phyloP scores from a whole-genome alignment of 2,113 vertebrate species.

The Bubo scandiacus region DNA sequence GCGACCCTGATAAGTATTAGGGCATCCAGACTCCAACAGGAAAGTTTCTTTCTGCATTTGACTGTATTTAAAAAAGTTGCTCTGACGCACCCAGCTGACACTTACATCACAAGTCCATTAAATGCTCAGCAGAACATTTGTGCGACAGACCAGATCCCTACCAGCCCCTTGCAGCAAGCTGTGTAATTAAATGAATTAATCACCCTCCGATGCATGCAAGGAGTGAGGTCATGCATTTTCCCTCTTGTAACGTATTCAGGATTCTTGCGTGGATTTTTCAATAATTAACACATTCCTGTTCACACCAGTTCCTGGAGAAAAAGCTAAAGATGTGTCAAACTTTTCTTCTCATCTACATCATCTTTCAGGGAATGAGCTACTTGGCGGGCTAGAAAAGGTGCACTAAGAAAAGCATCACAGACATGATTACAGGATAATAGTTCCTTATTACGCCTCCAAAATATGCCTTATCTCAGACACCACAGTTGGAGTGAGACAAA shows the following conservation, averaged over 20 bases:
- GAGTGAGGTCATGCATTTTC: not conserved
- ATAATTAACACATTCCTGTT: not conserved
- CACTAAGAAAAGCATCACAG: not conserved
- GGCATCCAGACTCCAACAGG: not conserved
- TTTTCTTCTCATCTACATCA: not conserved
- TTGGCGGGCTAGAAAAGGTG: not conserved
- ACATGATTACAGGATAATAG: not conserved
- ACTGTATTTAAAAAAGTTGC: not conserved
- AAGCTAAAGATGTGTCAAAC: not conserved
- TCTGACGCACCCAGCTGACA: not conserved
- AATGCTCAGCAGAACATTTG: not conserved
- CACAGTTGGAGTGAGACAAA: not conserved
- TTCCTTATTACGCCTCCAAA: not conserved
- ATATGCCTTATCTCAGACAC: not conserved
- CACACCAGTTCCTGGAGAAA: not conserved
- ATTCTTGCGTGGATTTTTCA: not conserved
- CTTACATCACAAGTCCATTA: not conserved
- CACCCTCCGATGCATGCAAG: not conserved
- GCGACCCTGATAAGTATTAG: not conserved
- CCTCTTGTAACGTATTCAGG: not conserved
- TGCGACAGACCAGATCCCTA: not conserved
- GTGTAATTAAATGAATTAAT: not conserved
- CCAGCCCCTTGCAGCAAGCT: not conserved
- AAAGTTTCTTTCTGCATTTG: not conserved
- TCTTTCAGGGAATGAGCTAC: not conserved